Evolutionary conservation across 2,888 invertebrate genomes (phyloP).

Genomic region (Cantharis nigra): DNA sequence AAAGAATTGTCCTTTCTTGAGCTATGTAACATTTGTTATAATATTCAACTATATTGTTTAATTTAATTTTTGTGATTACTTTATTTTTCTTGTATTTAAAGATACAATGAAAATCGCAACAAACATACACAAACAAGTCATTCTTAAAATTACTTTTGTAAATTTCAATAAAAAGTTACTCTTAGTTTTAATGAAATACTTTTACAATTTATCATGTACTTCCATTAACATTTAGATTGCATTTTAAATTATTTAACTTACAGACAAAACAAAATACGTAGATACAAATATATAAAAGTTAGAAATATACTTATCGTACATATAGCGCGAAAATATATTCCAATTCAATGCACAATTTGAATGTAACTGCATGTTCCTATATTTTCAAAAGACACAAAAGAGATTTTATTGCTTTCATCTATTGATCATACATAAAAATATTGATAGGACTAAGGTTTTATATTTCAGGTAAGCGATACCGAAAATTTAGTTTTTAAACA

Average conservation of each 20-base stretch:
- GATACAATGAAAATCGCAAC: too few relatives aligned
- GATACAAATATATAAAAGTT: conserved; percentile 15
- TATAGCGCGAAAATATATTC: conserved; percentile 33
- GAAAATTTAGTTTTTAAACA: neutral
- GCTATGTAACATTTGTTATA: too few relatives aligned
- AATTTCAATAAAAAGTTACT: neutral
- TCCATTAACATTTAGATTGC: neutral
- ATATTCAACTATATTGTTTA: too few relatives aligned
- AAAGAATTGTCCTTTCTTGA: too few relatives aligned
- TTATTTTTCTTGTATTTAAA: too few relatives aligned
- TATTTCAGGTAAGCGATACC: neutral
- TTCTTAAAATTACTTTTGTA: neutral
- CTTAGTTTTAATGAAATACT: neutral
- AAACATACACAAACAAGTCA: neutral
- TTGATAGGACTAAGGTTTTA: neutral
- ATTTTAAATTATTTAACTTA: neutral
- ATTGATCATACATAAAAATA: neutral
- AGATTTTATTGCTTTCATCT: conserved; percentile 1
- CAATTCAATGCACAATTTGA: conserved; percentile 31
- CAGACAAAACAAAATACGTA: conserved; percentile 21
- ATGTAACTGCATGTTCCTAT: conserved; percentile 16
- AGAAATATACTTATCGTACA: conserved; percentile 24
- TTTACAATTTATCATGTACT: neutral
- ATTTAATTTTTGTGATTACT: too few relatives aligned
- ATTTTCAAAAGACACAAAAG: neutral